Percentiles rank a stretch among this genome's conserved stretches.
phyloP scores from a whole-genome alignment of 2,888 invertebrate species.

The Dryadula phaetusa region DNA sequence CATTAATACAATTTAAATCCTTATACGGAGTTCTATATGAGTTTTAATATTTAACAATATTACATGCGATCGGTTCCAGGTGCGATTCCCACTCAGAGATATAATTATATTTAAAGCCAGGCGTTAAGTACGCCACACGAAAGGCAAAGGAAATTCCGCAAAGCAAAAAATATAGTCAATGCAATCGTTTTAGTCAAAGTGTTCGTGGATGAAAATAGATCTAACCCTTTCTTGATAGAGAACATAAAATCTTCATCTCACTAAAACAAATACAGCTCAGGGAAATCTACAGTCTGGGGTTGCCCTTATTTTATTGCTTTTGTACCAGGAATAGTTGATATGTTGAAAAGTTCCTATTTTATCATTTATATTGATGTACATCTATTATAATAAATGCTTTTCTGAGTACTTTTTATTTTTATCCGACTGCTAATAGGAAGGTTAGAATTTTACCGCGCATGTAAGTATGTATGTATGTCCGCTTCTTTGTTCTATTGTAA shows the following conservation, averaged over 20 bases:
- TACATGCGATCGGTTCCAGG: too few relatives aligned
- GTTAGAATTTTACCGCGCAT: too few relatives aligned
- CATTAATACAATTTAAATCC: background rate
- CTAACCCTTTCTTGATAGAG: constrained; percentile 5
- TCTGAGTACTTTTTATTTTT: too few relatives aligned
- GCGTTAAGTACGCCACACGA: too few relatives aligned
- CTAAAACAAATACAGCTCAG: constrained; percentile 29
- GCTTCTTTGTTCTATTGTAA: too few relatives aligned
- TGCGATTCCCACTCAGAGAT: too few relatives aligned
- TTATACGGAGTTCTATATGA: background rate
- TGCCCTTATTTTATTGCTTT: constrained; percentile 20
- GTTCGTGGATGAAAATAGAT: background rate
- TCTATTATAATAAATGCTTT: too few relatives aligned
- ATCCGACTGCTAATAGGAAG: too few relatives aligned
- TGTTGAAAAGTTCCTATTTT: too few relatives aligned
- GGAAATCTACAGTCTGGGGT: constrained; percentile 10
- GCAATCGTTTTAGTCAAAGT: background rate
- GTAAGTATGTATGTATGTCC: too few relatives aligned
- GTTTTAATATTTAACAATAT: background rate
- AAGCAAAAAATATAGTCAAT: background rate
- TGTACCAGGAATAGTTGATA: constrained; percentile 1
- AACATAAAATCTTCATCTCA: constrained; percentile 31
- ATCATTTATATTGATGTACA: too few relatives aligned
- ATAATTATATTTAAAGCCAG: too few relatives aligned
- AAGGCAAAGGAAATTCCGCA: background rate